Evolutionary conservation across 2,888 invertebrate genomes (phyloP).

Genomic region (Chamaedrilus cognettii): DNA sequence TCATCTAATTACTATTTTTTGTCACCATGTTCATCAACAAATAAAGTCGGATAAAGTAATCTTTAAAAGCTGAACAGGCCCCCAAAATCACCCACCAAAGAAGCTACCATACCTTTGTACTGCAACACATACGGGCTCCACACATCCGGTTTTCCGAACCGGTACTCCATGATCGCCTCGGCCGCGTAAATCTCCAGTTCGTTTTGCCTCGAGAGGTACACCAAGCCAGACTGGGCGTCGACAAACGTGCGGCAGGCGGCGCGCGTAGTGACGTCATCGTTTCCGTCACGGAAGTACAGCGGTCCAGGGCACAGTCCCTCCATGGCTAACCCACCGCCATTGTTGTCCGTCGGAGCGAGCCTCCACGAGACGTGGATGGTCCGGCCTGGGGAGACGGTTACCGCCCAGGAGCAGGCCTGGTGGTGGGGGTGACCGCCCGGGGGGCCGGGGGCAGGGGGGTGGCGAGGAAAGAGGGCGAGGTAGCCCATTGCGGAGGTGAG

Average conservation of each 20-base stretch:
- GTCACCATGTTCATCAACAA: too few relatives aligned
- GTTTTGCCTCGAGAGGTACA: not conserved
- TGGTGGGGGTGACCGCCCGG: not conserved
- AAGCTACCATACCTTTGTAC: not conserved
- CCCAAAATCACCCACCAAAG: too few relatives aligned
- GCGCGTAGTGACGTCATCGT: not conserved
- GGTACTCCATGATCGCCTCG: not conserved
- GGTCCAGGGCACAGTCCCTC: not conserved
- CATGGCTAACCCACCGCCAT: not conserved
- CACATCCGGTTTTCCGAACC: not conserved
- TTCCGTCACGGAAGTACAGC: not conserved
- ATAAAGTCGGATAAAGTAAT: too few relatives aligned
- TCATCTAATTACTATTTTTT: too few relatives aligned
- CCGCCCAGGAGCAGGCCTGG: not conserved
- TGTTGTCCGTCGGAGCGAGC: not conserved
- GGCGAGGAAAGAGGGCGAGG: slow-evolving; percentile 18
- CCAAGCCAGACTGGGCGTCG: not conserved
- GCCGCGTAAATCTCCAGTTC: not conserved
- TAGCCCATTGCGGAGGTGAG: slow-evolving; percentile 12
- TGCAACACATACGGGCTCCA: not conserved
- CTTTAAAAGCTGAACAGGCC: too few relatives aligned
- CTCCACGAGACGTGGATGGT: not conserved
- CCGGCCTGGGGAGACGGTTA: not conserved
- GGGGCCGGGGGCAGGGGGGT: not conserved
- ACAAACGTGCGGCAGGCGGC: not conserved